A percentile compares a stretch with the other conserved stretches of the same genome.
Evolutionary conservation across 2,888 invertebrate species (phyloP).

Genomic region (Nephrocerus scutellatus): DNA sequence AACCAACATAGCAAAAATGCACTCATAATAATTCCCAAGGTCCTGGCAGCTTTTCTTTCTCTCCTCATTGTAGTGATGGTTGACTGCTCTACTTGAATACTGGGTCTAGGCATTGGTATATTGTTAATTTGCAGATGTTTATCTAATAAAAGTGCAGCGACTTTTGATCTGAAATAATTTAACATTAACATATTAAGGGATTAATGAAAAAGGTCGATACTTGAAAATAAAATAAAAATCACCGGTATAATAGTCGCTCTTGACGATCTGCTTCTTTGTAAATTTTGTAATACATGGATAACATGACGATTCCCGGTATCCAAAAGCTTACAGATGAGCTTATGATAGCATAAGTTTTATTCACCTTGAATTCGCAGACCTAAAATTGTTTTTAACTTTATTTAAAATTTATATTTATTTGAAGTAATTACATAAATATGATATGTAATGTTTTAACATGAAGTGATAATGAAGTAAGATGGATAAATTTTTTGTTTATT

Average conservation of each 20-base stretch:
- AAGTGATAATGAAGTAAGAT: no score
- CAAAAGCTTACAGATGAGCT: slow-evolving; percentile 89
- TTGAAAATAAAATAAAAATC: no score
- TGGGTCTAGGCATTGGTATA: slow-evolving; percentile 65
- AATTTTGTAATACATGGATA: slow-evolving; percentile 85
- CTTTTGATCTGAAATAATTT: slow-evolving; percentile 63
- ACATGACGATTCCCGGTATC: slow-evolving; percentile 90
- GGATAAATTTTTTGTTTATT: no score
- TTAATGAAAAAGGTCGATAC: not conserved
- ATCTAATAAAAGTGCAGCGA: slow-evolving; percentile 77
- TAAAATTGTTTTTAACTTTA: no score
- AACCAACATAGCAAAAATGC: slow-evolving; percentile 93
- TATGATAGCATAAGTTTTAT: slow-evolving; percentile 77
- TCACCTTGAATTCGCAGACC: slow-evolving; percentile 75
- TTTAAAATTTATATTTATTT: no score
- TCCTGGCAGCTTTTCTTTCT: slow-evolving; percentile 85
- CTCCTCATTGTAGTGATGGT: slow-evolving; percentile 81
- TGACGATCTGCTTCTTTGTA: slow-evolving; percentile 79
- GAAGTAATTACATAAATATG: not conserved
- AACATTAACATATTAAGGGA: slow-evolving; percentile 1
- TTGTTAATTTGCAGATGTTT: slow-evolving; percentile 87
- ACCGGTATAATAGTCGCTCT: slow-evolving; percentile 78
- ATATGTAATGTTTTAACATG: not conserved
- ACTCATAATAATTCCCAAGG: slow-evolving; percentile 93
- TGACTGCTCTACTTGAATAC: slow-evolving; percentile 65